Evolutionary conservation across 2,888 invertebrate species (phyloP).

Genomic region (Cataglyphis cursor): DNA sequence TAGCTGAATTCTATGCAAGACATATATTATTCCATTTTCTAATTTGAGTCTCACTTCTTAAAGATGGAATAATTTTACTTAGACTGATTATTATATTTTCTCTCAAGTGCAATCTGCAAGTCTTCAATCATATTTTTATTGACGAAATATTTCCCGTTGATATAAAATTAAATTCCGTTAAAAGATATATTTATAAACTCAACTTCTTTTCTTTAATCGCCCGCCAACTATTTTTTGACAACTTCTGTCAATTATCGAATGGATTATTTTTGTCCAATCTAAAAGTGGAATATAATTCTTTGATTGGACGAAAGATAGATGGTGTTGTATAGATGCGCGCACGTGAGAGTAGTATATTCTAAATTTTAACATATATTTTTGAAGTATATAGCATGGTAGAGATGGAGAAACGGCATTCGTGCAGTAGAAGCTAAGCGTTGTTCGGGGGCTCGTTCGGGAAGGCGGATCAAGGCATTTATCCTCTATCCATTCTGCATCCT

Average conservation of each 20-base stretch:
- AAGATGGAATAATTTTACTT: slow-evolving; percentile 7
- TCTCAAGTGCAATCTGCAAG: neutral
- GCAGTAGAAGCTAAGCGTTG: slow-evolving; percentile 58
- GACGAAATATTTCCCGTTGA: neutral
- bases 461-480: slow-evolving; percentile 73
- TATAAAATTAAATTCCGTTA: neutral
- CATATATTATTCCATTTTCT: slow-evolving; percentile 68
- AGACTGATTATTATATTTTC: neutral
- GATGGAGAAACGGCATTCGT: slow-evolving; percentile 51
- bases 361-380: slow-evolving; percentile 69
- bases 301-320: slow-evolving; percentile 2
- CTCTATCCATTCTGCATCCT: slow-evolving; percentile 51
- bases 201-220: neutral
- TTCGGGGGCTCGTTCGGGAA: slow-evolving; percentile 59
- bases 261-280: neutral
- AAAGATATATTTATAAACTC: slow-evolving; percentile 12
- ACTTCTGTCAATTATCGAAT: neutral
- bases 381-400: neutral
- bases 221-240: neutral
- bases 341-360: slow-evolving; percentile 27
- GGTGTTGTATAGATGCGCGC: slow-evolving; percentile 14
- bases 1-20: slow-evolving; percentile 18
- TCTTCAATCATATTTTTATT: neutral
- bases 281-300: slow-evolving; percentile 17
- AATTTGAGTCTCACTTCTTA: slow-evolving; percentile 58